These are phyloP conservation scores for Strigops habroptila DNA, from an alignment of 2,113 vertebrate species.

Conservation along the genomic window DNA sequence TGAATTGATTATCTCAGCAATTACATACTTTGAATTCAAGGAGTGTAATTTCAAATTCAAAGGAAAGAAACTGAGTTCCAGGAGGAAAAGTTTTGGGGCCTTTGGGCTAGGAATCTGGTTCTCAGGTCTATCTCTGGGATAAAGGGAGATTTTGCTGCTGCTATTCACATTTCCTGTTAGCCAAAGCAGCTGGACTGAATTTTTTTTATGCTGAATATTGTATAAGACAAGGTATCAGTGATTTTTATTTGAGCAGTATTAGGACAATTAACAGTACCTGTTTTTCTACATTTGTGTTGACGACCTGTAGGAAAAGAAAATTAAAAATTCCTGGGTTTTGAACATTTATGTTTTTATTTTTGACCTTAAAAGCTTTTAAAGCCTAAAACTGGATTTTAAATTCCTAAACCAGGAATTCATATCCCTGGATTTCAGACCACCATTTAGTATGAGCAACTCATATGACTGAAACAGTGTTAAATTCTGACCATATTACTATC, in stretches of 20 bases:
- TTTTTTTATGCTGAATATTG: not conserved
- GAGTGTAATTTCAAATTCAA: not conserved
- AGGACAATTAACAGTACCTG: not conserved
- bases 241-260: not conserved
- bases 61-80: not conserved
- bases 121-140: not conserved
- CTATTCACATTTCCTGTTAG: not conserved
- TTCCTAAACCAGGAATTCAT: not conserved
- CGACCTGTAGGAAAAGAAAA: not conserved
- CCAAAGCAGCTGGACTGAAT: not conserved
- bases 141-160: not conserved
- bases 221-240: fast-evolving
- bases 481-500: not conserved
- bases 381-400: not conserved
- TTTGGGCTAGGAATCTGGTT: not conserved
- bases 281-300: fast-evolving
- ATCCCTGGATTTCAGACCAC: not conserved
- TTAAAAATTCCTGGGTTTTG: not conserved
- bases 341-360: not conserved
- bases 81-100: not conserved
- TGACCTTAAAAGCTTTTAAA: not conserved
- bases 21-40: slow-evolving; percentile 3
- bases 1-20: slow-evolving; percentile 4
- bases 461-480: not conserved
- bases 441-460: not conserved